phyloP scores from a whole-genome alignment of 2,113 vertebrate species.

The Colius striatus region DNA sequence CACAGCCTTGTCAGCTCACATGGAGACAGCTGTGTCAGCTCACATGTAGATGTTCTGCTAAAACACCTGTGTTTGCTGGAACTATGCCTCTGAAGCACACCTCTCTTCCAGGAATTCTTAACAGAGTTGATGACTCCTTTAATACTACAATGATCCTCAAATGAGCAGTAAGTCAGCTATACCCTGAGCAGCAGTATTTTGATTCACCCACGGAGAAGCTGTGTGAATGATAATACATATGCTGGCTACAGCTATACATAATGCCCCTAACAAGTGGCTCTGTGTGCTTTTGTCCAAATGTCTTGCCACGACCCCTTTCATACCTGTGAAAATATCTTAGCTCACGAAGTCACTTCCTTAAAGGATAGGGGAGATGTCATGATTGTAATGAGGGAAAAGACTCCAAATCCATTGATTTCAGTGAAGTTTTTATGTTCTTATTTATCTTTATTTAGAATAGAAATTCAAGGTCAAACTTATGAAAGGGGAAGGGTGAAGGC shows the following conservation, averaged over 20 bases:
- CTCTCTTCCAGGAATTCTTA: background rate
- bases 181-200: background rate
- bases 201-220: background rate
- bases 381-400: background rate
- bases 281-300: background rate
- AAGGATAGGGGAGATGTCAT: background rate
- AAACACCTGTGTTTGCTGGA: background rate
- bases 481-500: background rate
- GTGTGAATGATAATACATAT: background rate
- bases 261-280: background rate
- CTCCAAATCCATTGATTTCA: background rate
- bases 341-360: background rate
- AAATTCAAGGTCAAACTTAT: background rate
- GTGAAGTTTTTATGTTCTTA: background rate
- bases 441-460: background rate
- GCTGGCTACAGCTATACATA: background rate
- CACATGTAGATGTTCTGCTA: background rate
- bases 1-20: background rate
- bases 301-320: background rate
- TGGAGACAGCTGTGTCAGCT: too few relatives aligned
- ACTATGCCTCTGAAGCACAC: background rate
- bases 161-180: background rate
- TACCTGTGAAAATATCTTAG: background rate
- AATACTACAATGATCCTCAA: background rate
- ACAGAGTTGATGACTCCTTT: background rate